Base-by-base conservation (phyloP, 1,140 invertebrate genomes). In the Caerostris darwini region DNA sequence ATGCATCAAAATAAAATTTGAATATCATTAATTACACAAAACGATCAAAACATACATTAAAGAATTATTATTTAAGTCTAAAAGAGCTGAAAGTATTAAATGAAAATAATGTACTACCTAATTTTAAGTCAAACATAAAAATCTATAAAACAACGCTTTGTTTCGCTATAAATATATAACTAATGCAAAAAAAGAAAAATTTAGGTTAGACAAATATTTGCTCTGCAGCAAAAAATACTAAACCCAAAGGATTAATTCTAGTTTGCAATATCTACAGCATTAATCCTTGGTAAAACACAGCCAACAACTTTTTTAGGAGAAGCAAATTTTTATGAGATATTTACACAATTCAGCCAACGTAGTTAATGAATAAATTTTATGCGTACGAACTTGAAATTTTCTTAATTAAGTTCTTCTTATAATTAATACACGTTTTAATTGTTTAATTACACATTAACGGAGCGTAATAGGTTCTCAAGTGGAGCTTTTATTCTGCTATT, bases 361-460 rank as follows among this genome's bases (percentile, higher is more conserved):
- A 58, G 17, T 77, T 81, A 58, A 90, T 77, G 67, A 81, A 58
- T 34, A 58, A 17, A 90, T 77, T 90, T 81, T 8, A 56, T 57
- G 50, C 81, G 56, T 10, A 17, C 81, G 53, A 4, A 54, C 34
- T 3, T 59, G 67, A 90, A 90, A 77, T n/a, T 53, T 50, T 7
- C 67, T 14, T 81, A 90, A 90, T 90, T 90, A 90, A 90, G 77
- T 77, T n/a, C 53, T n/a, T 2, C 17, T 69, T 54, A 90, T 90
- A 67, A 90, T 77, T 90, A 34, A 90, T 77, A 77, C 88, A 3
- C 58, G 67, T 90, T 34, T 77, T 90, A 77, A 77, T 90, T 90
- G 14, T 81, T 90, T 90, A 90, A 90, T 90, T 90, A 77, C n/a
- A 50, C 56, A 90, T 90, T 90, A 90, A 90, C 77, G 69, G 67